Percentiles rank a stretch among this genome's conserved stretches.
These are phyloP conservation scores for Muscicapa comitata DNA, from an alignment of 2,797 vertebrate species.

Conservation along the genomic window DNA sequence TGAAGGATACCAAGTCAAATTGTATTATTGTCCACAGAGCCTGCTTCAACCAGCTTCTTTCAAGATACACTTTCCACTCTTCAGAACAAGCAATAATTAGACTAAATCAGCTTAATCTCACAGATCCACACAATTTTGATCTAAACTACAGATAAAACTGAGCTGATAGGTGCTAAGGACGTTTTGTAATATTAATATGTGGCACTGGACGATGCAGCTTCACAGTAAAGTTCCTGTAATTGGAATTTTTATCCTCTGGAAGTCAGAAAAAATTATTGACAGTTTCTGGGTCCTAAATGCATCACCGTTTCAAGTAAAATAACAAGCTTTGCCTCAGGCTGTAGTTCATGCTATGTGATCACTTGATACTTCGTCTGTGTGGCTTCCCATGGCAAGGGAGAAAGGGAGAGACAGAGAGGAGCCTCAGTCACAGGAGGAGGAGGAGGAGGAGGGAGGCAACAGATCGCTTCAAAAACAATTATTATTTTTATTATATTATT, in stretches of 20 bases:
- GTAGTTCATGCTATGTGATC: conserved; percentile 64
- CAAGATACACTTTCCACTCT: background rate
- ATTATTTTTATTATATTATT: conserved; percentile 64
- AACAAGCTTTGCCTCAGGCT: conserved; percentile 58
- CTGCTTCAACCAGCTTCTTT: background rate
- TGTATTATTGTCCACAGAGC: background rate
- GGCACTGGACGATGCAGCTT: background rate
- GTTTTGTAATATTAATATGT: background rate
- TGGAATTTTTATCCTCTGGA: conserved; percentile 62
- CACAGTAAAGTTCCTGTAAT: conserved; percentile 2
- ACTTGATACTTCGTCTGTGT: conserved; percentile 52
- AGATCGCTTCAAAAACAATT: conserved; percentile 24
- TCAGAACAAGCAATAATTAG: conserved; percentile 14
- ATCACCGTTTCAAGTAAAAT: conserved; percentile 65
- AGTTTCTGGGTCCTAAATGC: conserved; percentile 60
- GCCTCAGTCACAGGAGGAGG: background rate
- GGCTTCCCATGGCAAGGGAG: conserved; percentile 8
- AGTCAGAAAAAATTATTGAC: conserved; percentile 63
- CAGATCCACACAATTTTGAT: background rate
- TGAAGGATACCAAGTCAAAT: background rate
- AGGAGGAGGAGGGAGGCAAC: conserved; percentile 36
- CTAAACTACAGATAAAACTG: background rate
- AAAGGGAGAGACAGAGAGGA: conserved; percentile 49
- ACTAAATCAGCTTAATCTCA: background rate
- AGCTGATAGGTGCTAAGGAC: conserved; percentile 3